Conservation (phyloP, 2,113 vertebrate genomes). For the Chinchilla lanigera region DNA sequence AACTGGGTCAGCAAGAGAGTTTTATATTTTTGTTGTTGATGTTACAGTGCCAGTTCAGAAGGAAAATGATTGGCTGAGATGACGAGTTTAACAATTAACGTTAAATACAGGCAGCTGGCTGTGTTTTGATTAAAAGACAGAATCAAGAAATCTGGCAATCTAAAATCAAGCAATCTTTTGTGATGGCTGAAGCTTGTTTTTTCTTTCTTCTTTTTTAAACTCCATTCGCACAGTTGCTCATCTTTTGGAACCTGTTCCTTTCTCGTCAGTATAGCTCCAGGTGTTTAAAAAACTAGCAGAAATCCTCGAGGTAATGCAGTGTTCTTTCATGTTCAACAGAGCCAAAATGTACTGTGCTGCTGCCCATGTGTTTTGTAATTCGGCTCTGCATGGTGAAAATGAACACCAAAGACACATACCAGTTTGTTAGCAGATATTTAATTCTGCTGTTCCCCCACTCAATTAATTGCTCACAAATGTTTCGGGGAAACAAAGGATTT, state of each 20-base stretch:
- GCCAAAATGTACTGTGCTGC: background rate
- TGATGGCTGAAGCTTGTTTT: background rate
- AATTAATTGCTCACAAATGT: conserved; percentile 76
- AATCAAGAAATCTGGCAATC: conserved; percentile 77
- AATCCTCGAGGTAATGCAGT: background rate
- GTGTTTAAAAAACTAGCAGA: conserved; percentile 9
- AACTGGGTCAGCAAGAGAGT: conserved; percentile 63
- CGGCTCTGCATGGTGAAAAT: conserved; percentile 67
- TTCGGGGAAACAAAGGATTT: conserved; percentile 54
- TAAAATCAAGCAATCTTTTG: conserved; percentile 10
- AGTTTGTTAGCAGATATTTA: conserved; percentile 73
- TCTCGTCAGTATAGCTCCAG: background rate
- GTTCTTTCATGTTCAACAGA: background rate
- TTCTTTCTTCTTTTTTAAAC: background rate
- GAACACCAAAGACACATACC: conserved; percentile 50
- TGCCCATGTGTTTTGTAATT: background rate
- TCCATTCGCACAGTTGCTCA: background rate
- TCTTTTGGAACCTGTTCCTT: background rate
- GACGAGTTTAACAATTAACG: conserved; percentile 64
- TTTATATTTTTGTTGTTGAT: conserved; percentile 45
- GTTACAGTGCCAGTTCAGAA: conserved; percentile 58
- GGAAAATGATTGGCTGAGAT: conserved; percentile 64
- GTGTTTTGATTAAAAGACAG: conserved; percentile 74
- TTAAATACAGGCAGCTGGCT: conserved; percentile 78
- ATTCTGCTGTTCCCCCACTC: conserved; percentile 33